These are phyloP conservation scores for Galagoides demidoff DNA, from an alignment of 2,797 vertebrate genomes.

Conservation along the genomic window DNA sequence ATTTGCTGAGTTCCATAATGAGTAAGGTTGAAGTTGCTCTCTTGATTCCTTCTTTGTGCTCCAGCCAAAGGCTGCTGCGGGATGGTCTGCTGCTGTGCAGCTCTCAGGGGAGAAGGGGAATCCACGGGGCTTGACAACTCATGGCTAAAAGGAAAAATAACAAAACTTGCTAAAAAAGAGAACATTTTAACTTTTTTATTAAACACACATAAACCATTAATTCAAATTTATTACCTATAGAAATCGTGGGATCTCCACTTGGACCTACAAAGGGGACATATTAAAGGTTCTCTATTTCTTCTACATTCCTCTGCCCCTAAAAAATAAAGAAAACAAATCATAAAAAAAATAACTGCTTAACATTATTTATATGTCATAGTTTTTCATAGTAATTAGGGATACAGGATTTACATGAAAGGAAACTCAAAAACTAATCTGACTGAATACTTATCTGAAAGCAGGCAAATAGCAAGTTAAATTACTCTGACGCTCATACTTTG, in stretches of 20 bases:
- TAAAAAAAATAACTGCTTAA: slow-evolving; percentile 5
- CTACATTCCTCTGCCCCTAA: slow-evolving; percentile 95
- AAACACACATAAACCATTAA: slow-evolving; percentile 17
- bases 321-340: slow-evolving; percentile 69
- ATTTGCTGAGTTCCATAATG: slow-evolving; percentile 93
- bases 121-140: slow-evolving; percentile 90
- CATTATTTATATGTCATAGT: not conserved
- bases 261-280: slow-evolving; percentile 94
- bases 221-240: slow-evolving; percentile 88
- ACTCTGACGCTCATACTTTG: not conserved
- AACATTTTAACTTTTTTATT: slow-evolving; percentile 25
- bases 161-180: not conserved
- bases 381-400: not conserved
- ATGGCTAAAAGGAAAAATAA: slow-evolving; percentile 86
- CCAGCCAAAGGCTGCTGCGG: slow-evolving; percentile 84
- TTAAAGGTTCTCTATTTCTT: slow-evolving; percentile 92
- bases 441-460: not conserved
- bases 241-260: slow-evolving; percentile 95
- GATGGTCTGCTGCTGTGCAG: slow-evolving; percentile 83
- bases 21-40: slow-evolving; percentile 90
- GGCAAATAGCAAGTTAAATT: not conserved
- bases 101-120: slow-evolving; percentile 85
- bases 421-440: not conserved
- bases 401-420: not conserved
- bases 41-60: slow-evolving; percentile 87